These are phyloP conservation scores for Eulemur rubriventer DNA, from an alignment of 2,797 vertebrate species.

Conservation along the genomic window DNA sequence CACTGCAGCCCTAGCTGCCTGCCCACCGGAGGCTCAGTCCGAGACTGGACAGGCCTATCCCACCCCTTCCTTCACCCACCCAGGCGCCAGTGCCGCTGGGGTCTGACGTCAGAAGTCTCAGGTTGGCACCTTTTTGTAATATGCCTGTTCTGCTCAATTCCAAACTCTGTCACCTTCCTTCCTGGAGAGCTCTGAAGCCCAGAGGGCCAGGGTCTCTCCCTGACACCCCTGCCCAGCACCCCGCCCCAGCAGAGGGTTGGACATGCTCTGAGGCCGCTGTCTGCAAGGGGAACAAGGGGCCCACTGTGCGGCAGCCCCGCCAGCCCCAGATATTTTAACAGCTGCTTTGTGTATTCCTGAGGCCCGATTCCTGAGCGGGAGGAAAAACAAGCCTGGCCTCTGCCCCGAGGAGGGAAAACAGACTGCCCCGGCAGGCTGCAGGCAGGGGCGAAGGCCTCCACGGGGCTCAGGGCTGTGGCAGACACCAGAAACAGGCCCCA, in stretches of 20 bases:
- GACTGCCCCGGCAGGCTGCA: slow-evolving; percentile 58
- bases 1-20: background rate
- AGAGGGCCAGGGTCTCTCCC: background rate
- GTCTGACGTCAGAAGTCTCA: background rate
- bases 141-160: background rate
- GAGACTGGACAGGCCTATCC: fast-evolving
- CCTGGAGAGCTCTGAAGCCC: background rate
- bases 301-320: slow-evolving; percentile 80
- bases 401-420: slow-evolving; percentile 81
- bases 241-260: background rate
- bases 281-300: slow-evolving; percentile 80
- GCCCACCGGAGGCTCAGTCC: background rate
- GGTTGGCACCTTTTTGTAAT: background rate
- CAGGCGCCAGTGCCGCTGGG: background rate
- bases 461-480: slow-evolving; percentile 37
- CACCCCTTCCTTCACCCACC: background rate
- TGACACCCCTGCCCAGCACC: background rate
- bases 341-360: slow-evolving; percentile 83
- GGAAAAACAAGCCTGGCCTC: slow-evolving; percentile 84
- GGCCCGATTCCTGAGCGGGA: slow-evolving; percentile 75
- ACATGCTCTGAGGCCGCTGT: slow-evolving; percentile 57
- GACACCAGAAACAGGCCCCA: slow-evolving; percentile 58
- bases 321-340: slow-evolving; percentile 86
- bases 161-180: background rate
- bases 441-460: slow-evolving; percentile 64